Evolutionary conservation across 2,113 vertebrate genomes (phyloP).

Genomic region (Oncorhynchus clarkii): DNA sequence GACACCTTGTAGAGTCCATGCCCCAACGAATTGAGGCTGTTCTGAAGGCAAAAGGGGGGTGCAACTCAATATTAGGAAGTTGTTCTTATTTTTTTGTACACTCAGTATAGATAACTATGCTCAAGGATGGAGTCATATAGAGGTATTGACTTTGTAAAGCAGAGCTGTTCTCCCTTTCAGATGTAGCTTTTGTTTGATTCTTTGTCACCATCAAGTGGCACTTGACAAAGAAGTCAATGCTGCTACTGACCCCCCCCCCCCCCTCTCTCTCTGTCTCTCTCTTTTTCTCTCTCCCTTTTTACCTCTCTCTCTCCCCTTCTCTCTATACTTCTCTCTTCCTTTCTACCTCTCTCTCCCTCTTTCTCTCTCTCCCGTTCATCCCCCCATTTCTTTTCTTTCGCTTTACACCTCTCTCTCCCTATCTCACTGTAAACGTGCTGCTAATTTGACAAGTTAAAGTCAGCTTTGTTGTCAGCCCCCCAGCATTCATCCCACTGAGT

Average conservation of each 20-base stretch:
- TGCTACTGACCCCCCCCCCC: neutral
- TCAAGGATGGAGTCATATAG: constrained; percentile 21
- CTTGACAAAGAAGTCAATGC: constrained; percentile 35
- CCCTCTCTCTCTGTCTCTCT: neutral
- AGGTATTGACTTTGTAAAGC: constrained; percentile 33
- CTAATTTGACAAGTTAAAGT: constrained; percentile 75
- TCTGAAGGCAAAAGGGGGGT: no score
- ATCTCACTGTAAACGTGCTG: constrained; percentile 21
- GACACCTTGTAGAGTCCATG: no score
- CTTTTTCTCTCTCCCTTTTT: neutral
- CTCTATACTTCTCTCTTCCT: constrained; percentile 8
- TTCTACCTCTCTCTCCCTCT: neutral
- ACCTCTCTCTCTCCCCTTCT: neutral
- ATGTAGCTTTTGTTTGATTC: constrained; percentile 7
- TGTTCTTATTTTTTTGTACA: no score
- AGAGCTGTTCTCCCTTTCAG: constrained; percentile 12
- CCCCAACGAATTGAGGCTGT: no score
- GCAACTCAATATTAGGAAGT: no score
- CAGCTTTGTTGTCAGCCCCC: constrained; percentile 65
- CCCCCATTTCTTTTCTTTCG: neutral
- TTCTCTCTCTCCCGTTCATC: neutral
- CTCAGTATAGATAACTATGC: no score
- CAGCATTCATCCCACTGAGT: constrained; percentile 59
- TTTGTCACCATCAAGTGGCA: constrained; percentile 52
- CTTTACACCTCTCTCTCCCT: neutral